phyloP scores from a whole-genome alignment of 2,888 invertebrate species.

The Spodoptera picta region DNA sequence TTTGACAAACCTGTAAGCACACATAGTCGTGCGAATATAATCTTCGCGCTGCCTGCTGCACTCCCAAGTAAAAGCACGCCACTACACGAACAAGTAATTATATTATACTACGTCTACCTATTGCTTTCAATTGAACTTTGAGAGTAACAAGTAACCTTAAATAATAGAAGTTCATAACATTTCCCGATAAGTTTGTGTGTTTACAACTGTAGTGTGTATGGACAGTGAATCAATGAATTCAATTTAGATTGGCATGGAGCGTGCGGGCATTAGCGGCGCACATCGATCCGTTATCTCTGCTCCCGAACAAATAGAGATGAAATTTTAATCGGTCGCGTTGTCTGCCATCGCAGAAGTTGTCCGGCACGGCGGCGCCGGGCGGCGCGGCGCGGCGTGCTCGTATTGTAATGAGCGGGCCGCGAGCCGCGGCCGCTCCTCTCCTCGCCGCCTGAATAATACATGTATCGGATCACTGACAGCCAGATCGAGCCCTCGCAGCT shows the following conservation, averaged over 20 bases:
- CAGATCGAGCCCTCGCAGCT: slow-evolving; percentile 30
- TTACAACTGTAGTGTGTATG: slow-evolving; percentile 35
- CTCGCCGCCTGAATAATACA: slow-evolving; percentile 70
- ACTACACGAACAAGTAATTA: slow-evolving; percentile 3
- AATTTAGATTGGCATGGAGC: slow-evolving; percentile 73
- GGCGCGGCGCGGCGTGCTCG: slow-evolving; percentile 49
- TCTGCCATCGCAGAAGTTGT: slow-evolving; percentile 78
- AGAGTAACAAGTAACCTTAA: too few species aligned
- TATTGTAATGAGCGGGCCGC: slow-evolving; percentile 77
- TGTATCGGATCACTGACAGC: slow-evolving; percentile 46
- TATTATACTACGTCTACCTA: neutral
- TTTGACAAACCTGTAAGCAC: slow-evolving; percentile 48
- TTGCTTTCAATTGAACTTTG: too few species aligned
- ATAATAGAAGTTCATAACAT: too few species aligned
- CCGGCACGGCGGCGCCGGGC: slow-evolving; percentile 56
- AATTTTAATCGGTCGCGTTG: slow-evolving; percentile 86
- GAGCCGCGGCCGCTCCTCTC: slow-evolving; percentile 55
- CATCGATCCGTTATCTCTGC: slow-evolving; percentile 82
- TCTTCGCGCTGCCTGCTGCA: slow-evolving; percentile 31
- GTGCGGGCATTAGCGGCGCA: slow-evolving; percentile 75
- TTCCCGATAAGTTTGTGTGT: neutral
- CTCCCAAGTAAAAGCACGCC: slow-evolving; percentile 7
- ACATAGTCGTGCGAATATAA: slow-evolving; percentile 36
- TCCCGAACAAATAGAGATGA: slow-evolving; percentile 84
- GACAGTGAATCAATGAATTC: slow-evolving; percentile 72